phyloP scores from a whole-genome alignment of 1,140 invertebrate species.

The Temnothorax curvispinosus region DNA sequence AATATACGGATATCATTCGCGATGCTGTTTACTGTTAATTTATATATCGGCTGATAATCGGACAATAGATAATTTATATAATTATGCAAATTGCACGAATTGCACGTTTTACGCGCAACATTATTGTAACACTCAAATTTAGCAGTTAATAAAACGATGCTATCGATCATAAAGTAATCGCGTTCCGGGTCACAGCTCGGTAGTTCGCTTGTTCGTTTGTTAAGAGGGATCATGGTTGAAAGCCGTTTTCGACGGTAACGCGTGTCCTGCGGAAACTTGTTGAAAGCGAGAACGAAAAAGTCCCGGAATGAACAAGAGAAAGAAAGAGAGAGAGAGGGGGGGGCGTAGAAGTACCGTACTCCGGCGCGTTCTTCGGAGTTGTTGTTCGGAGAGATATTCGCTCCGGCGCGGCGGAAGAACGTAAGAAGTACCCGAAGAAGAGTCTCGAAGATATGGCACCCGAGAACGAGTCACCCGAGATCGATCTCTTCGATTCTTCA shows the following conservation, averaged over 20 bases:
- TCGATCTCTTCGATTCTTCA: conserved; percentile 39
- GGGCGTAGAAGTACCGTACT: neutral
- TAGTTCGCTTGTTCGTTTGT: conserved; percentile 34
- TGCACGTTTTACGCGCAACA: neutral
- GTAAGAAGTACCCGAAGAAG: conserved; percentile 44
- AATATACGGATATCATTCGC: neutral
- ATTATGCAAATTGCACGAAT: conserved; percentile 11
- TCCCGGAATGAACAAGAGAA: conserved; percentile 24
- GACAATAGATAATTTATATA: conserved; percentile 25
- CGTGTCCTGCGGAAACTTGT: conserved; percentile 30
- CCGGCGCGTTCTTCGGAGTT: conserved; percentile 38
- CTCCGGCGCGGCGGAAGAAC: neutral
- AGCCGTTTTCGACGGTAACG: conserved; percentile 28
- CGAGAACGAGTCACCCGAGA: conserved; percentile 33
- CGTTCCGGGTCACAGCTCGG: neutral
- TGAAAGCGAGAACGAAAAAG: conserved; percentile 51
- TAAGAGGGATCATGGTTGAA: conserved; percentile 23
- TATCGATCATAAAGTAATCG: conserved; percentile 20
- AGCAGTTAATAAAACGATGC: neutral
- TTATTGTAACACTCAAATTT: conserved; percentile 11
- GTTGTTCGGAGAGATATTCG: conserved; percentile 52
- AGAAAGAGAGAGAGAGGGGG: neutral
- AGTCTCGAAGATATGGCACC: conserved; percentile 24
- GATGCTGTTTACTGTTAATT: conserved; percentile 9
- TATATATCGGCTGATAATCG: neutral